Conservation (phyloP, 2,888 invertebrate genomes). For the Sipha maydis region DNA sequence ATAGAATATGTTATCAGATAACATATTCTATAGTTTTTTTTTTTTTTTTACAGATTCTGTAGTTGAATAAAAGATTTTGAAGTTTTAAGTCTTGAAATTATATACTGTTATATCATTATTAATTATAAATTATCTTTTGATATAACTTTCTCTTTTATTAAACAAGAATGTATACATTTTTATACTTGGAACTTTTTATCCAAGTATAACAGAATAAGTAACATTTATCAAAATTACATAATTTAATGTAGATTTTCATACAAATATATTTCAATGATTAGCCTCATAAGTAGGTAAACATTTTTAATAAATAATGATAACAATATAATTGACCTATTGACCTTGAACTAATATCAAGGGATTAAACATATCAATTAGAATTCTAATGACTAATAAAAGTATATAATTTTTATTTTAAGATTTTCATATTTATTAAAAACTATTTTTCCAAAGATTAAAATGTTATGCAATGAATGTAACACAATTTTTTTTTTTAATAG, state of each 20-base stretch:
- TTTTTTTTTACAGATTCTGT: no score
- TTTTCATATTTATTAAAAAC: background rate
- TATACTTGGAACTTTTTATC: background rate
- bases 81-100: background rate
- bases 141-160: no score
- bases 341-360: conserved; percentile 45
- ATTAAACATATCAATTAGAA: conserved; percentile 2
- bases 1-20: no score
- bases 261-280: background rate
- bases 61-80: background rate
- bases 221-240: background rate
- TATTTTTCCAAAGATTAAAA: background rate
- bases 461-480: background rate
- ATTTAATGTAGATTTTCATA: background rate
- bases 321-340: conserved; percentile 46
- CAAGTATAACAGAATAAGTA: background rate
- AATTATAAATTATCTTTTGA: no score
- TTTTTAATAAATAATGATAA: conserved; percentile 8
- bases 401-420: background rate
- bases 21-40: no score
- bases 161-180: background rate
- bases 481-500: no score
- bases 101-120: background rate
- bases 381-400: background rate
- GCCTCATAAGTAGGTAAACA: background rate